A percentile compares a stretch with the other conserved stretches of the same genome.
These are phyloP conservation scores for Perithous albicinctus DNA, from an alignment of 2,888 invertebrate genomes.

Conservation along the genomic window DNA sequence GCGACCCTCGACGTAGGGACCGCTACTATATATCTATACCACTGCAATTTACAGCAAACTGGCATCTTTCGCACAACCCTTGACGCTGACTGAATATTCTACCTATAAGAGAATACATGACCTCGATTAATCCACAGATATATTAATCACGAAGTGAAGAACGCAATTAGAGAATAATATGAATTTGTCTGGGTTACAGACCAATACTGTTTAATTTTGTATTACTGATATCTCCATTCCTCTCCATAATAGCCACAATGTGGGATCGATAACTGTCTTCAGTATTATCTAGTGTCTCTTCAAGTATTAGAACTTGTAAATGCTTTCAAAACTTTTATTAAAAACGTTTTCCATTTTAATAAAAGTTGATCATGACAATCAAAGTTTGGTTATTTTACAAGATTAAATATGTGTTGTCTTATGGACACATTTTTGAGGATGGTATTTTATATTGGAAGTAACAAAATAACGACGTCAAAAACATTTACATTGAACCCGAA, in stretches of 20 bases:
- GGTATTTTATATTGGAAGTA: too few relatives aligned
- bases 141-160: neutral
- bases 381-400: too few relatives aligned
- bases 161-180: neutral
- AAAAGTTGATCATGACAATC: too few relatives aligned
- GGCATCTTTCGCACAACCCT: slow-evolving; percentile 44
- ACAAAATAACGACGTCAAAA: too few relatives aligned
- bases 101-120: slow-evolving; percentile 17
- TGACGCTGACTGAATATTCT: slow-evolving; percentile 79
- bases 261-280: too few relatives aligned
- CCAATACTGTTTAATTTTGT: neutral
- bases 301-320: too few relatives aligned
- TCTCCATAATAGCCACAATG: neutral
- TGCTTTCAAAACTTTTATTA: too few relatives aligned
- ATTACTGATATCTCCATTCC: neutral
- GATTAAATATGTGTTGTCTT: too few relatives aligned
- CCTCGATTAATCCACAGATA: neutral
- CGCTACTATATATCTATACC: slow-evolving; percentile 14
- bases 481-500: too few relatives aligned
- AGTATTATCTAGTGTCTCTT: too few relatives aligned
- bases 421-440: too few relatives aligned
- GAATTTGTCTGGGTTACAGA: neutral
- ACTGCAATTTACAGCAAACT: slow-evolving; percentile 34
- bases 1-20: slow-evolving; percentile 31
- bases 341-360: too few relatives aligned